Evolutionary conservation across 2,113 vertebrate genomes (phyloP), one percentile per base, ranked within the genome.

Genomic region (Paradisaea rubra): DNA sequence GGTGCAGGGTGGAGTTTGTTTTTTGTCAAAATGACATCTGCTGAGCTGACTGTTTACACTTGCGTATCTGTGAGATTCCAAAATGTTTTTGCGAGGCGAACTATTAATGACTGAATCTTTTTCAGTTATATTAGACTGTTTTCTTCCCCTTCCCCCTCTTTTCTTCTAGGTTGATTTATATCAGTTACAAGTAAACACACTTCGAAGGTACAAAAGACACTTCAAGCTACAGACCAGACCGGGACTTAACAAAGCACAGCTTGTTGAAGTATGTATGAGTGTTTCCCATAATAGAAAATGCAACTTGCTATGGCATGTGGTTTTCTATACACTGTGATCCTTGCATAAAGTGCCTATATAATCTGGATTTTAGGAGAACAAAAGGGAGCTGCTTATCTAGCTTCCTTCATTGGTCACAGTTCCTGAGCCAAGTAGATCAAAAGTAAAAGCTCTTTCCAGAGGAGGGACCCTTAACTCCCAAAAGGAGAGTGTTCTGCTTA

Each of bases 211-310:
- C 96, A 98, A 98, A 98, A 97, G 98, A 97, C 98, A 98, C 97
- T 98, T 98, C 97, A 98, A 98, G 94, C 96, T 98, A 88, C 98
- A 98, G 97, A 98, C 98, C 88, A 98, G 98, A 97, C 98, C 98
- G 2, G 98, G 98, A 87, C 98, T 98, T 94, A 98, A 98, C 97
- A 98, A 98, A 98, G 98, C 98, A 95, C 98, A 98, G 89, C 98
- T 98, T 81, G 98, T 98, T 95, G 98, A 98, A 97, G 98, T 98
- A 98, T 11, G 91, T 97, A 89, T 91, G 76, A 94, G n/a, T 94
- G 59, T 96, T 95, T 95, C 91, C 61, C 52, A 4, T 92, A 92
- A 89, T 37, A 79, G 52, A 81, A 91, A 91, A 91, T 78, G 56
- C 76, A 68, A 31, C 77, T 88, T 89, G 42, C 66, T 72, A 11